These are phyloP conservation scores for Leptinotarsa haldemani DNA, from an alignment of 2,888 invertebrate species.

Conservation along the genomic window DNA sequence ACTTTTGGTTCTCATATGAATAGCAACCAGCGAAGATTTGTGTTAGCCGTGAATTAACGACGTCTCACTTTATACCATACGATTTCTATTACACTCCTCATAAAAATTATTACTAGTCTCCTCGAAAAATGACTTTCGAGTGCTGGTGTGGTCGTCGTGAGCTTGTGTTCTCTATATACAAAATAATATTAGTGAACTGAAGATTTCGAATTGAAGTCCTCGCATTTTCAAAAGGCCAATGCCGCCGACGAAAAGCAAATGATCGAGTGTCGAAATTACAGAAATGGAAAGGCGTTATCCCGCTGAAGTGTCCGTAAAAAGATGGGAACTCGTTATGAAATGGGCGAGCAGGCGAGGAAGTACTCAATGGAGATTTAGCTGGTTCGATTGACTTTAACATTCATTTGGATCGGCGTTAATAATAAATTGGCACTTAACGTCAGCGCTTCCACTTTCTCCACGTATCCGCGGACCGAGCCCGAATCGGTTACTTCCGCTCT, in stretches of 20 bases:
- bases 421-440: conserved; percentile 43
- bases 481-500: conserved; percentile 38
- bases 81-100: too few relatives aligned
- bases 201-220: conserved; percentile 26
- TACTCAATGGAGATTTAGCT: conserved; percentile 46
- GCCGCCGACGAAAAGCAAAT: conserved; percentile 36
- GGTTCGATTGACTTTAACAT: conserved; percentile 51
- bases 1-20: too few relatives aligned
- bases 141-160: too few relatives aligned
- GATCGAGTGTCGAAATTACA: conserved; percentile 43
- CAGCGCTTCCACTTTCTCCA: conserved; percentile 38
- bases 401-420: conserved; percentile 50
- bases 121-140: too few relatives aligned
- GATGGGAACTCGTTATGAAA: conserved; percentile 44
- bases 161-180: too few relatives aligned
- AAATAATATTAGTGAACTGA: too few relatives aligned
- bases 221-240: conserved; percentile 29
- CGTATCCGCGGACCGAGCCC: conserved; percentile 30
- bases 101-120: too few relatives aligned
- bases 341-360: conserved; percentile 35
- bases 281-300: conserved; percentile 33
- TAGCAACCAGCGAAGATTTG: too few relatives aligned
- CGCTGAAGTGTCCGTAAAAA: conserved; percentile 36
- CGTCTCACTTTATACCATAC: too few relatives aligned
- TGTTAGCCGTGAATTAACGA: too few relatives aligned